Base-by-base conservation (phyloP, 2,113 vertebrate genomes). In the Odocoileus hemionus region DNA sequence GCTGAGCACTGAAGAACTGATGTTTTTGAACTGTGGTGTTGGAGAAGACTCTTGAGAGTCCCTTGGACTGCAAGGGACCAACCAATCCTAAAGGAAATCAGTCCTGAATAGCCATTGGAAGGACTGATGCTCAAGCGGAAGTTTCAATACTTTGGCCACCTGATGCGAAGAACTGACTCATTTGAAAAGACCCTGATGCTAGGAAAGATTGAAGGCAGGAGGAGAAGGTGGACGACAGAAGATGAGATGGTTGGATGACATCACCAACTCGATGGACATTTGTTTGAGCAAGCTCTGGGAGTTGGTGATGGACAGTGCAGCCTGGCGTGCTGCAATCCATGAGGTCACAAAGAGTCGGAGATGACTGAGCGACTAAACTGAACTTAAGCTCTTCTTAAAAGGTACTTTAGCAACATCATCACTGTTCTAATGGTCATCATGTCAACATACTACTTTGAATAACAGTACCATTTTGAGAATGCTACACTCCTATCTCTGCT, bases 361-460 rank as follows among this genome's bases (percentile, higher is more conserved):
- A 67, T 67, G 33, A n/a, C 7, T 67, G 7, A 67, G 61, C 0
- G 1, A 67, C 33, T 67, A 67, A 67, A 67, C 61, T 67, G 16
- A 67, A 67, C 33, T 67, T 21, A 96, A 55, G 64, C 17, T 93
- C 61, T 70, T 86, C 26, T 91, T 95, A 95, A 23, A 93, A 4
- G 70, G 33, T 91, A 11, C 3, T 78, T 88, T 36, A 79, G 83
- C 67, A 80, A 57, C 54, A 11, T 83, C 43, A 55, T 96, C 54
- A 54, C 80, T 92, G 9, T 36, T 57, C 92, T 92, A 90, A 88
- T 74, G 74, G 12, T 16, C 52, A 79, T 60, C 13, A 78, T 85
- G 28, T 26, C 55, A 91, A 88, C 36, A 92, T 16, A 94, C 26
- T 57, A 87, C n/a, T 91, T 94, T 95, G 21, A 92, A 95, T 92